Base-by-base conservation (phyloP, 2,797 vertebrate genomes). In the Phataginus tetradactyla region DNA sequence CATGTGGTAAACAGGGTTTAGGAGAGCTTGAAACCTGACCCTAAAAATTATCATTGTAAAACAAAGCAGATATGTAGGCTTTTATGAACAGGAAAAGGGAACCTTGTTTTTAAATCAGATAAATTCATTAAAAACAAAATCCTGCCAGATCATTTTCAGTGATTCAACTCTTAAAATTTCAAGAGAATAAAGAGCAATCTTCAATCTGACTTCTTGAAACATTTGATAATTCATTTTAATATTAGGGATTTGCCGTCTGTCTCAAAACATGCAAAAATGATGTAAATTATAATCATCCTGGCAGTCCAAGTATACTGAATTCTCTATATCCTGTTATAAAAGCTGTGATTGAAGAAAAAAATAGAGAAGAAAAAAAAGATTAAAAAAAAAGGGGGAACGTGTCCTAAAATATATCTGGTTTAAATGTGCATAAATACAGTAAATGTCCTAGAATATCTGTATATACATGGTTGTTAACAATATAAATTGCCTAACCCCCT, bases 161-260 rank as follows among this genome's bases (percentile, higher is more conserved):
- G 37, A 75, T 18, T 64, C 12, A n/a, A 25, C 74, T 85, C 53
- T 93, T 84, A 69, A 90, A 84, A 85, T 91, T 80, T 83, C 80
- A 57, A 84, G 66, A 91, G 59, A 83, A 42, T 79, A 72, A 78
- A 95, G 80, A 86, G n/a, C 57, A 63, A 51, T 92, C 86, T 89
- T 83, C 71, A 74, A 45, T n/a, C 12, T 53, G n/a, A 66, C 78
- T 94, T 89, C 79, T 49, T 42, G 34, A 96, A 97, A 77, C 90
- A 87, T 42, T 91, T 95, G 51, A 80, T 92, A 4, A 74, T 87
- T 96, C 93, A 63, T 92, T 92, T 94, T 89, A 92, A 95, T 96
- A 96, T 92, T 80, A 69, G 27, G 23, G 29, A 63, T 80, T 90
- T 85, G 51, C 71, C 27, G 17, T 89, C 61, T 71, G 23, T 91